Evolutionary conservation across 2,797 vertebrate genomes (phyloP).

Genomic region (Bryconaethiops microstoma): DNA sequence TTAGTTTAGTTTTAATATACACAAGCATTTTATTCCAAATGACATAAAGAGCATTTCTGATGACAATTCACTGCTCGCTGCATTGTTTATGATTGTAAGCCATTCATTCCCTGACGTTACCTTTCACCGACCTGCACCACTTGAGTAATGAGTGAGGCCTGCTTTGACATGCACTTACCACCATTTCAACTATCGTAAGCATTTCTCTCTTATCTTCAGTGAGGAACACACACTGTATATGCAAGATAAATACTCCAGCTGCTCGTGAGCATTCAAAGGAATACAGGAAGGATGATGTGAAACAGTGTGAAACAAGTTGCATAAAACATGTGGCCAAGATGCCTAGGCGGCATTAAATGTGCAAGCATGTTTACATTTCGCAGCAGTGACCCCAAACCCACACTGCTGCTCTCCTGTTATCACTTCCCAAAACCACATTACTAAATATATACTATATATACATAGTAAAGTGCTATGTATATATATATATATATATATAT

Average conservation of each 20-base stretch:
- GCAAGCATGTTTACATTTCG: slow-evolving; percentile 30
- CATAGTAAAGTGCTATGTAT: no score
- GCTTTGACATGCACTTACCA: slow-evolving; percentile 37
- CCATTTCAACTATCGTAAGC: slow-evolving; percentile 22
- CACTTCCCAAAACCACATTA: neutral
- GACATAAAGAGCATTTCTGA: slow-evolving; percentile 38
- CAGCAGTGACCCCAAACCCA: neutral
- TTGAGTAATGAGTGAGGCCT: slow-evolving; percentile 16
- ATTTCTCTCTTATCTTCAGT: slow-evolving; percentile 8
- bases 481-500: no score
- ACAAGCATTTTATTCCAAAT: slow-evolving; percentile 61
- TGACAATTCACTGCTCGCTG: slow-evolving; percentile 59
- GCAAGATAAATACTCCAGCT: slow-evolving; percentile 38
- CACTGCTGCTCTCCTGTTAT: neutral
- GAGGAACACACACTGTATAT: neutral
- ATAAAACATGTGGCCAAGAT: neutral
- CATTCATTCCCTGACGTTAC: slow-evolving; percentile 44
- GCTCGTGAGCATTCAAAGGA: slow-evolving; percentile 6
- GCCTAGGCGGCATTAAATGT: neutral
- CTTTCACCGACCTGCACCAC: slow-evolving; percentile 30
- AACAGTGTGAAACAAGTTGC: slow-evolving; percentile 2
- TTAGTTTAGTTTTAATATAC: neutral
- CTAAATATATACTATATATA: no score
- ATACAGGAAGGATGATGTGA: neutral
- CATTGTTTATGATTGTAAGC: slow-evolving; percentile 60